phyloP scores from a whole-genome alignment of 2,113 vertebrate species.

The Nycticebus coucang region DNA sequence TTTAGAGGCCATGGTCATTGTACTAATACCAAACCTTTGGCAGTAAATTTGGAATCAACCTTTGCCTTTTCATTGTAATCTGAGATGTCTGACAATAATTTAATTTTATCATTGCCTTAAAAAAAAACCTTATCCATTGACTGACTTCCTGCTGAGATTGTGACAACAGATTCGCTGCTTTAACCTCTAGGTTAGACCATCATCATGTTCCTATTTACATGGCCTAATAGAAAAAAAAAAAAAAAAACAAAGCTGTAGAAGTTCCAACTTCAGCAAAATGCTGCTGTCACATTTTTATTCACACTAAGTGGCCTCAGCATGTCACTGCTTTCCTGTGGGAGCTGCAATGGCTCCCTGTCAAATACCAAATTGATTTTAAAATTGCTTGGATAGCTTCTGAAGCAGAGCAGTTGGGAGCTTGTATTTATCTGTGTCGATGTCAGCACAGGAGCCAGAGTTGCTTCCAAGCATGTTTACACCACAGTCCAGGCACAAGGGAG shows the following conservation, averaged over 20 bases:
- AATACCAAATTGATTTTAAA: slow-evolving; percentile 87
- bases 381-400: slow-evolving; percentile 83
- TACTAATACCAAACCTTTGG: not conserved
- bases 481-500: slow-evolving; percentile 54
- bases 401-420: slow-evolving; percentile 65
- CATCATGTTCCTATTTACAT: slow-evolving; percentile 47
- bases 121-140: not conserved
- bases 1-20: not conserved
- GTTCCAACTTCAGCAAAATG: slow-evolving; percentile 70
- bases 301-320: slow-evolving; percentile 82
- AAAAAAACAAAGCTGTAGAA: slow-evolving; percentile 21
- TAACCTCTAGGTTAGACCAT: slow-evolving; percentile 50
- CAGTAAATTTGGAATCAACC: not conserved
- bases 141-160: not conserved
- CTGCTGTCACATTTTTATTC: slow-evolving; percentile 74
- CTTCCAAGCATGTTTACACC: slow-evolving; percentile 65
- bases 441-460: slow-evolving; percentile 59
- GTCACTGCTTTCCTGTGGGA: slow-evolving; percentile 76
- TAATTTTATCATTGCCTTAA: not conserved
- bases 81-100: not conserved
- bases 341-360: slow-evolving; percentile 79
- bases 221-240: not conserved
- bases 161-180: slow-evolving; percentile 64
- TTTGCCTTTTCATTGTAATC: slow-evolving; percentile 3
- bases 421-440: slow-evolving; percentile 80